Base-by-base conservation (phyloP, 1,140 invertebrate genomes). In the Drosophila triauraria region DNA sequence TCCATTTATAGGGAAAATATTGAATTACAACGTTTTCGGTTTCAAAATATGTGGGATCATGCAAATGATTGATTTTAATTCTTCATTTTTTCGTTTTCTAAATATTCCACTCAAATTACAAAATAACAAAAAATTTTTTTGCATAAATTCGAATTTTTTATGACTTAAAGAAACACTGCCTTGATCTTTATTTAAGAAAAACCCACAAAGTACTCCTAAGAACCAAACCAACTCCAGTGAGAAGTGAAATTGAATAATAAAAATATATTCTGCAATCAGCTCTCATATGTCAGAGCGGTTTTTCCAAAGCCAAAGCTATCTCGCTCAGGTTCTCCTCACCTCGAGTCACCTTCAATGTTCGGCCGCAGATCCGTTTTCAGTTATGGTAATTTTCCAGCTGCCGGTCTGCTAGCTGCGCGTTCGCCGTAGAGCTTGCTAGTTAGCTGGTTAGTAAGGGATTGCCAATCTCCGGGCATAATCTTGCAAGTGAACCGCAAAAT, bases 401-500 rank as follows among this genome's bases (percentile, higher is more conserved):
- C 15, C 58, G 35, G 38, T 32, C 53, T 42, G 61, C 17, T 6
- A 30, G 51, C 50, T n/a, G 27, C 12, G 30, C 3, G 48, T 23
- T 53, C 32, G 44, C n/a, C 5, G 17, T n/a, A 27, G 46, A 30
- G 15, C 23, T 67, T 13, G 40, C n/a, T 61, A 50, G 53, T 57
- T 57, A 42, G 61, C 46, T 51, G 44, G 50, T 32, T 57, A 58
- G 48, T 51, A 27, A 30, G 67, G 67, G 17, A 72, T 60, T 38
- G 65, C 59, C 80, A 83, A 82, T 82, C 80, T 58, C 48, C 47
- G 53, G 60, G 81, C 82, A 76, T 76, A 84, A 83, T 83, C 82
- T 83, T 83, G 69, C 81, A 80, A 75, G 81, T 83, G 80, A 80
- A 83, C 81, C 81, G 81, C 81, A 83, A 84, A 65, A 63, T 47